Conservation (phyloP, 2,797 vertebrate species). For the Rhinatrema bivittatum region DNA sequence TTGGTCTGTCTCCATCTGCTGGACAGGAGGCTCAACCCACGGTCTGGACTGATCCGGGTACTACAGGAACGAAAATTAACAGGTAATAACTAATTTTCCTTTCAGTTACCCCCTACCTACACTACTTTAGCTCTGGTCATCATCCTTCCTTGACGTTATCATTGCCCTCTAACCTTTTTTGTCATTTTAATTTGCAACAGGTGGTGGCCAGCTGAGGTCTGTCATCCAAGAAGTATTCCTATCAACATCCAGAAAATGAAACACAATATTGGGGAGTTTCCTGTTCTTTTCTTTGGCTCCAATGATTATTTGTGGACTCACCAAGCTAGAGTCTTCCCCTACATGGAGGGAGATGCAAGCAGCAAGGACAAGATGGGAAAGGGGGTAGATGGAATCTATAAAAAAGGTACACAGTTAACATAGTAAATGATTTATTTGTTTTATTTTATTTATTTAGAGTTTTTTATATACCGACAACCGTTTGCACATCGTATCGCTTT, state of each 20-base stretch:
- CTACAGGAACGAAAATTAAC: too few species aligned
- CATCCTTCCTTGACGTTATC: neutral
- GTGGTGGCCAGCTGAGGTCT: conserved; percentile 98
- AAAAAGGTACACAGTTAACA: conserved; percentile 72
- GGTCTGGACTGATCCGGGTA: too few species aligned
- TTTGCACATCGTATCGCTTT: too few species aligned
- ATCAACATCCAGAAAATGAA: conserved; percentile 93
- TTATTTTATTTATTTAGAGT: too few species aligned
- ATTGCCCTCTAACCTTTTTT: too few species aligned
- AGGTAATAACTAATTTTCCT: too few species aligned
- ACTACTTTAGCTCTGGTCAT: neutral
- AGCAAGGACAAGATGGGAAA: conserved; percentile 96
- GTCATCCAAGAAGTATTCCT: conserved; percentile 86
- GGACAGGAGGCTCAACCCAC: too few species aligned
- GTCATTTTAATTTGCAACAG: too few species aligned
- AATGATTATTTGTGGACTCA: conserved; percentile 98
- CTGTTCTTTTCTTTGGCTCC: conserved; percentile 94
- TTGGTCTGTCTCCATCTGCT: too few species aligned
- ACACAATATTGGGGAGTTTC: conserved; percentile 92
- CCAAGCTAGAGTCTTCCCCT: conserved; percentile 93
- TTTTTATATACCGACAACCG: too few species aligned
- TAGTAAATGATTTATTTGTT: neutral
- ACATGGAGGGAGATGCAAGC: conserved; percentile 96
- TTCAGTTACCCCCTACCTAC: neutral
- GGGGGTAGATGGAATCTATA: conserved; percentile 87